Base-by-base conservation (phyloP, 2,888 invertebrate genomes). In the Xylota segnis region DNA sequence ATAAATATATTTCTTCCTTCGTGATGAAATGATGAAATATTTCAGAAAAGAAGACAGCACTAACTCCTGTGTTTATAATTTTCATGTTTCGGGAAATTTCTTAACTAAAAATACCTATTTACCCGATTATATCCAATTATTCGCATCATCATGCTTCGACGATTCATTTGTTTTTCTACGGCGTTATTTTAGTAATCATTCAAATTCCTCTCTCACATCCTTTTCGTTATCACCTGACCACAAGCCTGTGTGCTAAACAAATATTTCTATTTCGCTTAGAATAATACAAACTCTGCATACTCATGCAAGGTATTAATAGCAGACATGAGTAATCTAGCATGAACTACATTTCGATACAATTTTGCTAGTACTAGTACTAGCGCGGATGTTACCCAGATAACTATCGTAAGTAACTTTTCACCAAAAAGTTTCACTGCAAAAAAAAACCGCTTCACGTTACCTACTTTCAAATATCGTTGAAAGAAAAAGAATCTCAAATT, bases 291-390 rank as follows among this genome's bases (percentile, higher is more conserved):
- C 29, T n/a, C 5, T 12, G 27, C 45, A 45, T 16, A 43, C 18
- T 63, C 63, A 32, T 59, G 27, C 45, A 18, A 18, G 12, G 5
- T 65, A 65, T 65, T 65, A 65, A 37, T 65, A 50, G 50, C n/a
- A 12, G n/a, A n/a, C 18, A 23, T 50, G 47, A 65, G 18, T 65
- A 65, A 63, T 29, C 23, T 16, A 45, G 12, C 32, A 14, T 34
- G 63, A 32, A 65, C 47, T 65, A 5, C 43, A 29, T 61, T 61
- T 45, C 4, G 1, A 2, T 14, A n/a, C 5, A 61, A 5, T 14
- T n/a, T 3, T 45, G 9, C 9, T 10, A 10, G 45, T 14, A n/a
- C n/a, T n/a, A n/a, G n/a, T 23, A 23, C 1, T 23, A 23, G 29
- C 29, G 0, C 27, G 43, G 23, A 14, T 10, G 29, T 12, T 32